These are phyloP conservation scores for Eumacrocentrus americanus DNA, from an alignment of 2,888 invertebrate species.

Conservation along the genomic window DNA sequence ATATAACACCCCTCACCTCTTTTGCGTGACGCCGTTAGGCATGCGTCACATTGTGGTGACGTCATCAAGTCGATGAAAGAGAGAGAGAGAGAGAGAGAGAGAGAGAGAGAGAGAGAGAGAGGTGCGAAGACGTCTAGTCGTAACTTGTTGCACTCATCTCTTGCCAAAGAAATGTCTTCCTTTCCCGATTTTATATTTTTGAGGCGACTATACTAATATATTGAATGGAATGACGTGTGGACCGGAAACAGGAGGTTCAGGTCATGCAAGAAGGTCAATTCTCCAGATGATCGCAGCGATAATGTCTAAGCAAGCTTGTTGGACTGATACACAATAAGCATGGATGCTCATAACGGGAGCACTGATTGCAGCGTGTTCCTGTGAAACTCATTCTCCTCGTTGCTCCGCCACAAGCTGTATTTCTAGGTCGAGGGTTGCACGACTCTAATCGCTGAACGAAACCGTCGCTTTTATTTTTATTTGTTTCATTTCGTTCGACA, in stretches of 20 bases:
- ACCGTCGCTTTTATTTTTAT: neutral
- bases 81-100: neutral
- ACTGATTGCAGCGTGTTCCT: conserved; percentile 23
- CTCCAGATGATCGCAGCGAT: too few relatives aligned
- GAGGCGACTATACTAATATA: too few relatives aligned
- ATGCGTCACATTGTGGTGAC: conserved; percentile 16
- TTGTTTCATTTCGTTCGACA: too few relatives aligned
- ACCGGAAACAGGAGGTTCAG: too few relatives aligned
- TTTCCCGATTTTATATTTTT: too few relatives aligned
- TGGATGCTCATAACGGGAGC: conserved; percentile 24
- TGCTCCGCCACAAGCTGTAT: neutral
- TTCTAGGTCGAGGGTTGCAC: conserved; percentile 17
- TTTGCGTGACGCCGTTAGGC: neutral
- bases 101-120: neutral
- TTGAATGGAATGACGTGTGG: too few relatives aligned
- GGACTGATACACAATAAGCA: neutral
- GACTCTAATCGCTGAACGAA: neutral
- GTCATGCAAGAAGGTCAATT: too few relatives aligned
- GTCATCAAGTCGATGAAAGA: neutral
- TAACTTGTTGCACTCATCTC: conserved; percentile 9
- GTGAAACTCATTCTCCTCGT: conserved; percentile 10
- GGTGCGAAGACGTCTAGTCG: neutral
- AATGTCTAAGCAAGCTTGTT: too few relatives aligned
- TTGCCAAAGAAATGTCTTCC: too few relatives aligned
- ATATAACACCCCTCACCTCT: neutral